Conservation (phyloP, 2,888 invertebrate species). For the Argyresthia albistria region DNA sequence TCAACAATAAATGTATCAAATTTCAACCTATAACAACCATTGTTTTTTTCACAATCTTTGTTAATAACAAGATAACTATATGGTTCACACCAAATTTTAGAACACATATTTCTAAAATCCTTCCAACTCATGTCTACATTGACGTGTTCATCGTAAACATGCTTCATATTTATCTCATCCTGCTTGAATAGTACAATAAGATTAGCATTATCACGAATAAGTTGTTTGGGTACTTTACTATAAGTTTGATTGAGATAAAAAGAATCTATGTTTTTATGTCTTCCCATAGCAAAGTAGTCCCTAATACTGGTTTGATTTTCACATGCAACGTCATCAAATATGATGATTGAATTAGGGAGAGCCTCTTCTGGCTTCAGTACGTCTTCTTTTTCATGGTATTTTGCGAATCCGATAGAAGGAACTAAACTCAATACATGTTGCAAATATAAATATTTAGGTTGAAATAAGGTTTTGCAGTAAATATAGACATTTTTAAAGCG, state of each 20-base stretch:
- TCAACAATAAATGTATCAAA: constrained; percentile 6
- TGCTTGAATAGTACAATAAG: constrained; percentile 9
- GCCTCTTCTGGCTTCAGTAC: not conserved
- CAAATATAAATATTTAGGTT: not conserved
- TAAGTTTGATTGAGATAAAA: constrained; percentile 9
- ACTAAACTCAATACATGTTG: not conserved
- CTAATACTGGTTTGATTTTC: constrained; percentile 8
- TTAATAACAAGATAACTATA: constrained; percentile 2
- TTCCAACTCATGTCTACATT: constrained; percentile 14
- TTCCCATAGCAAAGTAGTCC: constrained; percentile 8
- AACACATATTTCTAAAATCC: constrained; percentile 9
- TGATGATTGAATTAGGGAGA: constrained; percentile 1
- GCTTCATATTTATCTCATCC: constrained; percentile 10
- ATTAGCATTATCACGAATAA: constrained; percentile 8
- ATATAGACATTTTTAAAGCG: not conserved
- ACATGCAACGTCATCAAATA: constrained; percentile 8
- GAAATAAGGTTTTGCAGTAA: not conserved
- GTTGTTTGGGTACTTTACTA: constrained; percentile 7
- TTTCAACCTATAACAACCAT: constrained; percentile 12
- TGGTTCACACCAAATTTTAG: constrained; percentile 4
- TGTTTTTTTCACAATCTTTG: not conserved
- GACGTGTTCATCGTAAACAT: constrained; percentile 10
- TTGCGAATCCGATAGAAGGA: not conserved
- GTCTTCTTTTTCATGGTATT: not conserved
- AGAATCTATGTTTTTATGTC: constrained; percentile 7